Conservation (phyloP, 2,113 vertebrate genomes). For the Corydoras maculifer region DNA sequence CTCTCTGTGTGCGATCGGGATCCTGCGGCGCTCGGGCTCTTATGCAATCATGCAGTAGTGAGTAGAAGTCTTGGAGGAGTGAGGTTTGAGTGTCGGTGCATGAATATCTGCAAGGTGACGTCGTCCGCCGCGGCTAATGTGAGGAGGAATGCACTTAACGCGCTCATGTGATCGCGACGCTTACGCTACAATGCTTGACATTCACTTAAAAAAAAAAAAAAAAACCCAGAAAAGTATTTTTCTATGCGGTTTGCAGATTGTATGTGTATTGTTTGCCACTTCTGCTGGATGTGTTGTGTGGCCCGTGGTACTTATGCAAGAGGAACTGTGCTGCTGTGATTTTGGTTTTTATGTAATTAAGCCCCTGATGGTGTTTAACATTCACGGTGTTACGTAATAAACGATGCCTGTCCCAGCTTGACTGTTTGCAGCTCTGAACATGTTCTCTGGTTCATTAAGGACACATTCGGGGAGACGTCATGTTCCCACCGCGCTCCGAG, state of each 20-base stretch:
- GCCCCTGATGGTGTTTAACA: conserved; percentile 25
- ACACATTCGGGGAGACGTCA: conserved; percentile 10
- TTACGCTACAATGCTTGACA: too few species aligned
- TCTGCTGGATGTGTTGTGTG: conserved; percentile 39
- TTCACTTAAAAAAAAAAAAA: too few species aligned
- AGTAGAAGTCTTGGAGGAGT: not conserved
- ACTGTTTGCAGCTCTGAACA: conserved; percentile 9
- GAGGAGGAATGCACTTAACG: too few species aligned
- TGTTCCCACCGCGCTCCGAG: conserved; percentile 13
- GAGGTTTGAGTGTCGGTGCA: not conserved
- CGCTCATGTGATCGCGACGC: too few species aligned
- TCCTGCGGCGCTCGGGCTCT: not conserved
- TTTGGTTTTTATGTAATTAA: conserved; percentile 37
- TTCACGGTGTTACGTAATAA: conserved; percentile 32
- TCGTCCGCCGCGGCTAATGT: too few species aligned
- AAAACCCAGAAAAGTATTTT: too few species aligned
- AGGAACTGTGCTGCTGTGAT: conserved; percentile 56
- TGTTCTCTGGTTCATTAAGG: conserved; percentile 16
- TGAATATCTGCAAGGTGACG: not conserved
- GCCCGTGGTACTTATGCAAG: conserved; percentile 51
- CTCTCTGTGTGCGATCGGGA: too few species aligned
- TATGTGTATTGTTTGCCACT: not conserved
- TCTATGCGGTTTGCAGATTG: too few species aligned
- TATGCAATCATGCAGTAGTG: conserved; percentile 10
- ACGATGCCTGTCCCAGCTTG: conserved; percentile 13